Evolutionary conservation across 2,113 vertebrate genomes (phyloP), one percentile per base, ranked within the genome.

Genomic region (Aplodontia rufa): DNA sequence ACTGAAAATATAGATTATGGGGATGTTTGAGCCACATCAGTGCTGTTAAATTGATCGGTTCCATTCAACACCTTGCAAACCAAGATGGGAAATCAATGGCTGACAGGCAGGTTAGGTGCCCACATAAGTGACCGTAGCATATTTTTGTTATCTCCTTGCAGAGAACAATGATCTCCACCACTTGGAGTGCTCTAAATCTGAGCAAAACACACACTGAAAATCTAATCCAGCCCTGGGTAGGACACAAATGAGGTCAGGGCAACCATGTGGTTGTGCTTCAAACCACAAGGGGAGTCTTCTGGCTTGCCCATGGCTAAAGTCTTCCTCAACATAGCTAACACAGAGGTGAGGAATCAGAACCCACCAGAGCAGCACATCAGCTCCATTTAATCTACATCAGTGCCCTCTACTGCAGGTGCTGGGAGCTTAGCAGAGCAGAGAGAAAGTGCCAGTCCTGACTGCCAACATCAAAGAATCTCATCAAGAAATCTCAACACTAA

Each of bases 61-160:
- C 93, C 78, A 89, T 92, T 95, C 95, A 93, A 96, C 91, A 96
- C 96, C 96, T 97, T 97, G 91, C 58, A 92, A 93, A 75, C 90
- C 47, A 0, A 95, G 87, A 97, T 95, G 1, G 90, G 97, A 98
- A 98, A 98, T 98, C 98, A 60, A 97, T 97, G 97, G 90, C 72
- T 96, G 66, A 40, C 87, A n/a, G 95, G 80, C 19, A 24, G 92
- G 93, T 93, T 94, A 94, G 96, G 97, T 89, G 97, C 94, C 74
- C 1, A 95, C 97, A 87, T 97, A 98, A 98, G 98, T 97, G 96
- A 95, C 96, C 97, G 40, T 1, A 87, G 97, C 45, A 40, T 53
- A 58, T 32, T 72, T 88, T 72, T 85, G 97, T 97, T 98, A 97
- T 96, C 97, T 97, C 91, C 91, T 97, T 96, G 93, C 93, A 92